Evolutionary conservation across 2,888 invertebrate species (phyloP).

Genomic region (Terebella lapidaria): DNA sequence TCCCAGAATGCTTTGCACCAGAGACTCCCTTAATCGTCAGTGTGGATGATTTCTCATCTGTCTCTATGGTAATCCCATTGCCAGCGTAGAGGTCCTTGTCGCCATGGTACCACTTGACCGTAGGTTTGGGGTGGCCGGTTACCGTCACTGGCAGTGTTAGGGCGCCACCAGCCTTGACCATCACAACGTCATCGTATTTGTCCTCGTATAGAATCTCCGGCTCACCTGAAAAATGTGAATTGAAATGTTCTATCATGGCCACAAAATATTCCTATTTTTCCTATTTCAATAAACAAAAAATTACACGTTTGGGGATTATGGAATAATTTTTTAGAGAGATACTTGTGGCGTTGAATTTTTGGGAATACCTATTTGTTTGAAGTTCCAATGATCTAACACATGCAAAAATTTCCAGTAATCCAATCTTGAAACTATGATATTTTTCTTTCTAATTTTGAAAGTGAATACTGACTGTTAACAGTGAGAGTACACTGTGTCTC

Average conservation of each 20-base stretch:
- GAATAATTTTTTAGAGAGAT: no score
- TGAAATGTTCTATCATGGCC: no score
- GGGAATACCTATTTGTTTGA: no score
- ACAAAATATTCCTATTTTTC: no score
- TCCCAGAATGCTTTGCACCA: conserved; percentile 72
- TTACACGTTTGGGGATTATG: no score
- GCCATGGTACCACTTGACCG: conserved; percentile 65
- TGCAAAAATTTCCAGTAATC: no score
- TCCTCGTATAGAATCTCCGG: conserved; percentile 22
- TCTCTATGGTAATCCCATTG: conserved; percentile 16
- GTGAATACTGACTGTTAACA: conserved; percentile 45
- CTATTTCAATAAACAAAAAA: no score
- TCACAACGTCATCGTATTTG: conserved; percentile 11
- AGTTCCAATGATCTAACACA: no score
- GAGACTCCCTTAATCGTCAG: conserved; percentile 13
- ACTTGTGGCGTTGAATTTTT: no score
- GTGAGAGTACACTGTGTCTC: conserved; percentile 42
- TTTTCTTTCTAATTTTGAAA: no score
- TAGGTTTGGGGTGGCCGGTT: conserved; percentile 69
- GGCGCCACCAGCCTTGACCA: conserved; percentile 56
- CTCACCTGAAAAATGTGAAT: background rate
- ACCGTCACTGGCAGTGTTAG: conserved; percentile 58
- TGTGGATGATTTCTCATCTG: conserved; percentile 32
- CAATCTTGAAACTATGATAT: no score
- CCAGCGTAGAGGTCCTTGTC: conserved; percentile 10